Conservation (phyloP, 2,888 invertebrate species). For the Nasonovia ribisnigri region DNA sequence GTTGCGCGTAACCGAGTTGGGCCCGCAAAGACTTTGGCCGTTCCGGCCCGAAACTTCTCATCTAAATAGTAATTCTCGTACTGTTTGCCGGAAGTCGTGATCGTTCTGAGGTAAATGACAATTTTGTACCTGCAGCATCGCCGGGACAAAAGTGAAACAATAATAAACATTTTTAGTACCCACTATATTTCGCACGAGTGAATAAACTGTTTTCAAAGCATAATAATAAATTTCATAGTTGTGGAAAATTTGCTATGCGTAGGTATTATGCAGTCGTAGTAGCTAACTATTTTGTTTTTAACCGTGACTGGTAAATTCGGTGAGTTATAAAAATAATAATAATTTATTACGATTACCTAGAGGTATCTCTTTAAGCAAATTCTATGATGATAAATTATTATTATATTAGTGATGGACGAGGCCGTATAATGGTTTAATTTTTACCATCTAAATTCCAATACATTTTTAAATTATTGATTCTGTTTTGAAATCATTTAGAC, state of each 20-base stretch:
- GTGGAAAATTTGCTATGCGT: background rate
- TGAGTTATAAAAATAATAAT: background rate
- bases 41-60: slow-evolving; percentile 55
- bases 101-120: slow-evolving; percentile 42
- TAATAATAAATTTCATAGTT: background rate
- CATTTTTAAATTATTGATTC: background rate
- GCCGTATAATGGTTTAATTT: background rate
- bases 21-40: slow-evolving; percentile 44
- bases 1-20: background rate
- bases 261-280: background rate
- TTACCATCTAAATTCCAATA: background rate
- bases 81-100: slow-evolving; percentile 39
- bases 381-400: background rate
- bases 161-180: background rate
- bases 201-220: background rate
- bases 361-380: background rate
- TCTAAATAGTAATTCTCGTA: slow-evolving; percentile 44
- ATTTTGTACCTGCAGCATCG: background rate
- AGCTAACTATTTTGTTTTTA: background rate
- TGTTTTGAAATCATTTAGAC: background rate
- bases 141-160: background rate
- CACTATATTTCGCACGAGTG: background rate
- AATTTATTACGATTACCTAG: no score
- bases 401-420: background rate
- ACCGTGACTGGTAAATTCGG: background rate